Conservation (phyloP, 2,113 vertebrate genomes). For the Alethe diademata region DNA sequence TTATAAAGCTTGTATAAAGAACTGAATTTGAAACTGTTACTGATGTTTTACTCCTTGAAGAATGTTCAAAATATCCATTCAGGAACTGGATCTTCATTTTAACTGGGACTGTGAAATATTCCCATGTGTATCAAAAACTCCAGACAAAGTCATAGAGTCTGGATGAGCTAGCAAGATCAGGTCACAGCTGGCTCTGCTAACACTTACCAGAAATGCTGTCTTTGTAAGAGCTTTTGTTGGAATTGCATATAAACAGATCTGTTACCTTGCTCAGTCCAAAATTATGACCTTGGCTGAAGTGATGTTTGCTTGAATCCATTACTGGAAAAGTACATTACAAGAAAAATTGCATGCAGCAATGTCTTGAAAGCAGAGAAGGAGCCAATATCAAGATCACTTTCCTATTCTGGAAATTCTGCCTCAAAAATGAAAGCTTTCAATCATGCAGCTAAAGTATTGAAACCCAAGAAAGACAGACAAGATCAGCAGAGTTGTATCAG, state of each 20-base stretch:
- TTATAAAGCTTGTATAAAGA: neutral
- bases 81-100: neutral
- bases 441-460: neutral
- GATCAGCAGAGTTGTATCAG: neutral
- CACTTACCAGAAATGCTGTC: conserved; percentile 1
- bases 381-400: neutral
- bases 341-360: neutral
- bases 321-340: conserved; percentile 22
- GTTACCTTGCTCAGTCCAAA: conserved; percentile 28
- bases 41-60: neutral
- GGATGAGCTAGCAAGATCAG: neutral
- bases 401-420: neutral
- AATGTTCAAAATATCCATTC: neutral
- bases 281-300: conserved; percentile 31
- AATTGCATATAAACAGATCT: conserved; percentile 25
- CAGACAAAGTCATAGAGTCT: neutral
- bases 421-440: neutral
- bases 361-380: neutral
- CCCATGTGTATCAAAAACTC: neutral
- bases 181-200: neutral
- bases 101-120: neutral
- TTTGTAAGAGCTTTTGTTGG: conserved; percentile 27
- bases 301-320: conserved; percentile 35
- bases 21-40: neutral
- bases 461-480: neutral